Evolutionary conservation across 2,888 invertebrate species (phyloP).

Genomic region (Automeris io): DNA sequence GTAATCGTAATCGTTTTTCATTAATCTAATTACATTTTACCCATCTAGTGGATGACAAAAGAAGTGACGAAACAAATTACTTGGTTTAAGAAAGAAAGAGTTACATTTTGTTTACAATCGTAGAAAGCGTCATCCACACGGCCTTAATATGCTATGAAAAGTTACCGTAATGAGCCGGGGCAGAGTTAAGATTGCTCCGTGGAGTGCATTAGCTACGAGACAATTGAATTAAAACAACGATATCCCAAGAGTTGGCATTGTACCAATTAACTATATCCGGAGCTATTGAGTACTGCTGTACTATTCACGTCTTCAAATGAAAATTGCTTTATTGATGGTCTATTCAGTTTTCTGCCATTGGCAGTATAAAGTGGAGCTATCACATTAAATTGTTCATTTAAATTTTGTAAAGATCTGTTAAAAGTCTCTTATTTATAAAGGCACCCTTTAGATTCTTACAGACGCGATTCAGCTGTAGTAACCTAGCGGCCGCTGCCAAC

Average conservation of each 20-base stretch:
- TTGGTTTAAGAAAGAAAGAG: too few species aligned
- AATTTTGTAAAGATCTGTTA: conserved; percentile 12
- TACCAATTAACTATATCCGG: conserved; percentile 57
- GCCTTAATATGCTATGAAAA: conserved; percentile 25
- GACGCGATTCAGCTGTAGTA: too few species aligned
- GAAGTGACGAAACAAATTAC: too few species aligned
- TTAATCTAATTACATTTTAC: too few species aligned
- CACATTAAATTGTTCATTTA: conserved; percentile 17
- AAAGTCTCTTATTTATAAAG: too few species aligned
- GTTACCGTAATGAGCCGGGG: conserved; percentile 33
- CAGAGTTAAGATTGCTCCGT: conserved; percentile 37
- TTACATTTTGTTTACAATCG: background rate
- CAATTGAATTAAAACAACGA: conserved; percentile 62
- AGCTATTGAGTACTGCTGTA: conserved; percentile 43
- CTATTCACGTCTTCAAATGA: conserved; percentile 57
- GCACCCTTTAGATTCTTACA: too few species aligned
- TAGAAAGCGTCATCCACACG: background rate
- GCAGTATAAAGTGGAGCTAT: conserved; percentile 26
- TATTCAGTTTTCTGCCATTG: conserved; percentile 40
- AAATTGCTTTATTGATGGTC: conserved; percentile 56
- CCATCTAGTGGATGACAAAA: too few species aligned
- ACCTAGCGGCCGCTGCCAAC: too few species aligned
- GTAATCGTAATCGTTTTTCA: too few species aligned
- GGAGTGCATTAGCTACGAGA: conserved; percentile 49
- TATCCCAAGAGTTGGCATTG: conserved; percentile 56